phyloP scores from a whole-genome alignment of 2,888 invertebrate genomes.

The Phalangium opilio region DNA sequence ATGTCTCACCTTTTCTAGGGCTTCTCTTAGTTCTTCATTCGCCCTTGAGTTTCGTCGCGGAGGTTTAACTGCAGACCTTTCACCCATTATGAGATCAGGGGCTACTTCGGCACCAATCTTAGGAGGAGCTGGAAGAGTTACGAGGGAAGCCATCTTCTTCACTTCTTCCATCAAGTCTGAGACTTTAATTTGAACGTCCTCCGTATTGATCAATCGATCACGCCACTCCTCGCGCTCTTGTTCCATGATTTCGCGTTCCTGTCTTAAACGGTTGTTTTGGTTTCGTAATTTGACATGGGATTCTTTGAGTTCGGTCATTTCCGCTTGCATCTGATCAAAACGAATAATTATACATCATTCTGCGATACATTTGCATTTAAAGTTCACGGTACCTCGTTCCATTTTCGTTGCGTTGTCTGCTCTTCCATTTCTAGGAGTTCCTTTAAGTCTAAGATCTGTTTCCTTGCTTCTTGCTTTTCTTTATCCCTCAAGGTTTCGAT shows the following conservation, averaged over 20 bases:
- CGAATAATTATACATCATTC: not conserved
- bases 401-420: constrained; percentile 71
- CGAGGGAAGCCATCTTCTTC: not conserved
- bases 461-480: constrained; percentile 68
- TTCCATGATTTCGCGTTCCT: constrained; percentile 72
- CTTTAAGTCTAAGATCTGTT: constrained; percentile 68
- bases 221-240: constrained; percentile 26
- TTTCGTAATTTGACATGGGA: constrained; percentile 80
- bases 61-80: too few species aligned
- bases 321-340: constrained; percentile 53
- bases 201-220: constrained; percentile 11
- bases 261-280: constrained; percentile 71
- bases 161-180: constrained; percentile 12
- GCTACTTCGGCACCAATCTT: too few species aligned
- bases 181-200: constrained; percentile 14
- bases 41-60: too few species aligned
- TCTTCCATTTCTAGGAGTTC: constrained; percentile 73
- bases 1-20: too few species aligned
- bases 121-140: too few species aligned
- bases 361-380: not conserved
- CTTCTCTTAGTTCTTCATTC: too few species aligned
- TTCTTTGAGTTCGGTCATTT: constrained; percentile 70
- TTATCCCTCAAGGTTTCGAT: constrained; percentile 49
- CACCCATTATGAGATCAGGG: too few species aligned
- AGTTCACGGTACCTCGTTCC: constrained; percentile 35